Percentiles rank a stretch among this genome's conserved stretches.
Evolutionary conservation across 2,888 invertebrate species (phyloP).

Genomic region (Cerastis rubricosa): DNA sequence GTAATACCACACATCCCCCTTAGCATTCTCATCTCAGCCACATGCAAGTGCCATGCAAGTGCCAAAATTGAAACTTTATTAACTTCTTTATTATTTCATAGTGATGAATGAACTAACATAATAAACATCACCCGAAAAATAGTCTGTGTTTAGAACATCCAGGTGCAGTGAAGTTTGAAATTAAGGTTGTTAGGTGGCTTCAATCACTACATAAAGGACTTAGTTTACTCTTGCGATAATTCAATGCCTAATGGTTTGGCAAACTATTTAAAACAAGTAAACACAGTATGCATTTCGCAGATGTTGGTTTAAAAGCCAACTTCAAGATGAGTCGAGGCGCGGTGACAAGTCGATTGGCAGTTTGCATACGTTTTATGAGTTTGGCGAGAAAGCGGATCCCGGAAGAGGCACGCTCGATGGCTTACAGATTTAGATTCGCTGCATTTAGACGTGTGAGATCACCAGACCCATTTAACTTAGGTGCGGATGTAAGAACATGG

Average conservation of each 20-base stretch:
- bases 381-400: conserved; percentile 86
- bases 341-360: conserved; percentile 86
- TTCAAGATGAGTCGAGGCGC: conserved; percentile 72
- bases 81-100: not conserved
- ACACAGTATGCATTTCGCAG: conserved; percentile 79
- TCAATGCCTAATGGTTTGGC: conserved; percentile 79
- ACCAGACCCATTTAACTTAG: conserved; percentile 79
- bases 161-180: conserved; percentile 3
- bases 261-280: conserved; percentile 80
- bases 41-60: too few species aligned
- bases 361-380: conserved; percentile 86
- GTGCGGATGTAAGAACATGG: conserved; percentile 62
- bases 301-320: conserved; percentile 78
- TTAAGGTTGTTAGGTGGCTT: conserved; percentile 8
- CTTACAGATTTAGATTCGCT: conserved; percentile 86
- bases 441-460: conserved; percentile 88
- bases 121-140: not conserved
- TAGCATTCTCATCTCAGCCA: too few species aligned
- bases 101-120: not conserved
- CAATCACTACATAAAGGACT: conserved; percentile 20
- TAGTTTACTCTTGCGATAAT: conserved; percentile 68
- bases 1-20: too few species aligned
- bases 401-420: conserved; percentile 82
- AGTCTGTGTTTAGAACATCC: conserved; percentile 5
- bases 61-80: not conserved